Evolutionary conservation across 2,113 vertebrate species (phyloP).

Genomic region (Dipodomys merriami): DNA sequence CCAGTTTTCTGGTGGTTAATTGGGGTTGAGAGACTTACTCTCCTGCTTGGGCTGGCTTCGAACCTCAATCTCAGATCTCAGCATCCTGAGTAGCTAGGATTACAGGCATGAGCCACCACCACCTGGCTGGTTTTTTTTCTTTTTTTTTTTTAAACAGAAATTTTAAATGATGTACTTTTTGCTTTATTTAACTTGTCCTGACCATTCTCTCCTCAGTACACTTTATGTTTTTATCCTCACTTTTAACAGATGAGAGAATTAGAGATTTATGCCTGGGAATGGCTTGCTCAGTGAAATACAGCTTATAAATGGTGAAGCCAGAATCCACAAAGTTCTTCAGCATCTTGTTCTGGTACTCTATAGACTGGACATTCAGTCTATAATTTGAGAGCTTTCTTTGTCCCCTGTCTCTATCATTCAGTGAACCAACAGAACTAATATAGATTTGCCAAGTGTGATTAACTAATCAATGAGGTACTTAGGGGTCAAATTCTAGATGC

Average conservation of each 20-base stretch:
- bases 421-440: background rate
- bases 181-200: background rate
- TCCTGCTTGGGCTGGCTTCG: no score
- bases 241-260: background rate
- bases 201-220: background rate
- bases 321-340: background rate
- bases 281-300: background rate
- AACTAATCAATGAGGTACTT: background rate
- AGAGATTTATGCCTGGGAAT: background rate
- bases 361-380: background rate
- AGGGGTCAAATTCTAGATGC: background rate
- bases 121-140: no score
- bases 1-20: no score
- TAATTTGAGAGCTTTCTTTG: background rate
- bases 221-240: background rate
- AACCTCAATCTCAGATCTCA: no score
- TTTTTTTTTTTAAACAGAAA: no score
- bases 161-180: background rate
- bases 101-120: no score
- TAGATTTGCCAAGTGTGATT: background rate
- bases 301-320: background rate
- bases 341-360: background rate
- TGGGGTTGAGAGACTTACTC: no score
- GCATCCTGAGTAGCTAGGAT: no score
- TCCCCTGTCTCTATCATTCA: background rate